Conservation (phyloP, 2,797 vertebrate species). For the Poecilia velifera region DNA sequence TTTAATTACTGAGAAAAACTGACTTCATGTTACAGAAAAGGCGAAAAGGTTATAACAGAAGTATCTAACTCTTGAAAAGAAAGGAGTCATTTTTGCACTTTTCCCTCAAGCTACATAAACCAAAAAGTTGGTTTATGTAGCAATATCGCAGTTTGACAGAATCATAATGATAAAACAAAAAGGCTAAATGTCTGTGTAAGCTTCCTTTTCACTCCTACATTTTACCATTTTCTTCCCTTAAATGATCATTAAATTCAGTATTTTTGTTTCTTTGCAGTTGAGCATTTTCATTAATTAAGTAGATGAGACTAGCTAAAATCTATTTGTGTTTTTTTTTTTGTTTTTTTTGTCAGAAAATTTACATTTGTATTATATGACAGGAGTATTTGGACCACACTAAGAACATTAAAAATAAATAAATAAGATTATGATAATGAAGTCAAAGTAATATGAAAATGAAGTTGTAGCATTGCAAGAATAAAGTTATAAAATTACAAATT, state of each 20-base stretch:
- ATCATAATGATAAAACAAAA: neutral
- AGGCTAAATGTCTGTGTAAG: neutral
- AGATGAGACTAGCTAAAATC: neutral
- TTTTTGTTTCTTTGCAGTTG: neutral
- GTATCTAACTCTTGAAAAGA: neutral
- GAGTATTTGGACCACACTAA: no score
- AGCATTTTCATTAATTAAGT: neutral
- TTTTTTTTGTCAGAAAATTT: neutral
- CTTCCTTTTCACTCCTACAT: neutral
- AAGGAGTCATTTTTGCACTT: neutral
- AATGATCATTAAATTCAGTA: neutral
- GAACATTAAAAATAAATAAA: no score
- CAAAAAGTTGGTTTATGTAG: neutral
- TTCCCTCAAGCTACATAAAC: neutral
- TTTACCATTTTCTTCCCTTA: neutral
- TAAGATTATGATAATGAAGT: no score
- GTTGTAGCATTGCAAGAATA: no score
- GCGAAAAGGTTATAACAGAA: neutral
- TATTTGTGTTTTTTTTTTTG: neutral
- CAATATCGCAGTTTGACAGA: neutral
- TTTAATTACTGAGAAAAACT: conserved; percentile 8
- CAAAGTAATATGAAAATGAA: no score
- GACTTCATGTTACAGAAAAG: neutral
- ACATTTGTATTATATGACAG: neutral
- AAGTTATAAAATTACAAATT: no score